Conservation (phyloP, 2,113 vertebrate species). For the Stegostoma tigrinum region DNA sequence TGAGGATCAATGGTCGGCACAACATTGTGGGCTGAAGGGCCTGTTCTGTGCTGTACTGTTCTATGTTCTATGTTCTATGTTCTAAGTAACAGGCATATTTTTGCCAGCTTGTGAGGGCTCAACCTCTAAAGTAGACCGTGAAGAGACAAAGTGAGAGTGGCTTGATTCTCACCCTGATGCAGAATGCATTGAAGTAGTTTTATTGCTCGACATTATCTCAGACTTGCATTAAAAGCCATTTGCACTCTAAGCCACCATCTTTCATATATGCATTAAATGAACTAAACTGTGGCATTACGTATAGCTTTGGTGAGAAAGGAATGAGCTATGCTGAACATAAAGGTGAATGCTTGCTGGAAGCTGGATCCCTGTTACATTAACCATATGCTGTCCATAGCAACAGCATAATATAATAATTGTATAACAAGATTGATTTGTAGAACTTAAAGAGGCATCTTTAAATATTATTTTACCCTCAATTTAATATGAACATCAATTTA, state of each 20-base stretch:
- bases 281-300: neutral
- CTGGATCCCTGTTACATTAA: neutral
- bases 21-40: too few relatives aligned
- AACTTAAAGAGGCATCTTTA: neutral
- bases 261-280: neutral
- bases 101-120: too few relatives aligned
- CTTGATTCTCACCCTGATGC: neutral
- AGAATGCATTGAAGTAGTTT: too few relatives aligned
- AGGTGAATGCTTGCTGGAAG: neutral
- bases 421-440: neutral
- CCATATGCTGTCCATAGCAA: neutral
- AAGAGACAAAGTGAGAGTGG: too few relatives aligned
- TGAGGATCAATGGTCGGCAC: too few relatives aligned
- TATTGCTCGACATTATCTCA: neutral
- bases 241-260: neutral
- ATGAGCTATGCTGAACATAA: neutral
- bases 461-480: neutral
- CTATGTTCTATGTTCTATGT: too few relatives aligned
- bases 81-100: too few relatives aligned
- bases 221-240: neutral
- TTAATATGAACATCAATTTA: neutral
- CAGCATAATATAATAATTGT: neutral
- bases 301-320: neutral
- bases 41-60: too few relatives aligned
- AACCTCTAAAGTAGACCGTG: too few relatives aligned